A percentile compares a stretch with the other conserved stretches of the same genome.
These are phyloP conservation scores for Lepus townsendii DNA, from an alignment of 2,797 vertebrate genomes.

Conservation along the genomic window DNA sequence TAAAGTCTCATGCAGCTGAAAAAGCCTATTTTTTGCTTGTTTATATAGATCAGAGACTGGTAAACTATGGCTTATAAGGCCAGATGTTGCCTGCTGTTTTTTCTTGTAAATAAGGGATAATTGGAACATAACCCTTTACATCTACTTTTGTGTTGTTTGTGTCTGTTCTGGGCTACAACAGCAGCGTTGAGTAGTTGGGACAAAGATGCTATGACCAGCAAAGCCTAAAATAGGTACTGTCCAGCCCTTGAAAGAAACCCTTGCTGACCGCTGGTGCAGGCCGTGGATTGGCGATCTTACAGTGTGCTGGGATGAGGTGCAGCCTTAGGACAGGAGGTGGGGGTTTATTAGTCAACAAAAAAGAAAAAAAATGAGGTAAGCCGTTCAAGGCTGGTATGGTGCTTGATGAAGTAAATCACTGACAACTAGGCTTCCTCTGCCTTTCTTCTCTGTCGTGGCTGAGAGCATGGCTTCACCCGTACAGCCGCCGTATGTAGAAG, in stretches of 20 bases:
- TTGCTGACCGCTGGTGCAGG: not conserved
- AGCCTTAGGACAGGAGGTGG: not conserved
- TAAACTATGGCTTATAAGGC: not conserved
- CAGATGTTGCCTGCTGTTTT: not conserved
- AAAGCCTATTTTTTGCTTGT: not conserved
- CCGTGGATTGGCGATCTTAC: conserved; percentile 16
- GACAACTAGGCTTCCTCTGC: not conserved
- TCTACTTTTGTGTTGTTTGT: not conserved
- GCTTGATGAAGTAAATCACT: conserved; percentile 20
- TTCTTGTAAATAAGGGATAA: not conserved
- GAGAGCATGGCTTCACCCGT: not conserved
- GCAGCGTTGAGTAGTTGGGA: not conserved
- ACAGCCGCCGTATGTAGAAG: not conserved
- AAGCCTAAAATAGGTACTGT: conserved; percentile 3
- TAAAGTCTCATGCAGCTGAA: conserved; percentile 41
- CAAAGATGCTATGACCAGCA: not conserved
- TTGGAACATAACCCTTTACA: not conserved
- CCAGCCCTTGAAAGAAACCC: not conserved
- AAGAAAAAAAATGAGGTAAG: not conserved
- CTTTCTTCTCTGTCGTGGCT: not conserved
- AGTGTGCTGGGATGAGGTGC: not conserved
- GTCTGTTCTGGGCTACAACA: not conserved
- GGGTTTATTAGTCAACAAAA: conserved; percentile 5
- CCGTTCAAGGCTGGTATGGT: not conserved
- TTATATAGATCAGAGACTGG: conserved; percentile 13